A percentile compares a stretch with the other conserved stretches of the same genome.
Evolutionary conservation across 2,113 vertebrate genomes (phyloP).

Genomic region (Lucifuga dentata): DNA sequence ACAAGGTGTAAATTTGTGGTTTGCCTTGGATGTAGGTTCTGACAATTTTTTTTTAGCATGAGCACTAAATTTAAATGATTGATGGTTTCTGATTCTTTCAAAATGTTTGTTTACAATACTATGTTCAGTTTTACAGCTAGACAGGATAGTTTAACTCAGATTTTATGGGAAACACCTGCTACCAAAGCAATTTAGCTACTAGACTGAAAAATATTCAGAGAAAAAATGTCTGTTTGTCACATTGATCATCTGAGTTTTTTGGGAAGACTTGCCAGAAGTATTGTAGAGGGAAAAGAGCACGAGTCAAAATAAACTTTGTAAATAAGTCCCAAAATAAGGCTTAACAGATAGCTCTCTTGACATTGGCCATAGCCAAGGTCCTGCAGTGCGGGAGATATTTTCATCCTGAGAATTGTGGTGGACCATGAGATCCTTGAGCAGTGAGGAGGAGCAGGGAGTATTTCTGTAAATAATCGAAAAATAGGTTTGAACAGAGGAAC

Average conservation of each 20-base stretch:
- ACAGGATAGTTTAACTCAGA: too few relatives aligned
- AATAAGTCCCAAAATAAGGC: slow-evolving; percentile 80
- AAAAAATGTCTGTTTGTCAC: slow-evolving; percentile 9
- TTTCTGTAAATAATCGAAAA: slow-evolving; percentile 66
- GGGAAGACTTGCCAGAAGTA: slow-evolving; percentile 45
- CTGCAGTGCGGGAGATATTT: slow-evolving; percentile 77
- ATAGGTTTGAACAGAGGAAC: too few relatives aligned
- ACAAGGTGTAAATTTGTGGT: too few relatives aligned
- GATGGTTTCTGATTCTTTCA: too few relatives aligned
- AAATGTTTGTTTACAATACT: too few relatives aligned
- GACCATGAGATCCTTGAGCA: slow-evolving; percentile 64
- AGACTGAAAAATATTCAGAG: background rate
- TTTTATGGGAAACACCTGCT: background rate
- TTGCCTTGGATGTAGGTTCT: too few relatives aligned
- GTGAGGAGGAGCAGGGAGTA: slow-evolving; percentile 50
- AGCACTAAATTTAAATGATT: too few relatives aligned
- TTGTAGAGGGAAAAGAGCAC: slow-evolving; percentile 47
- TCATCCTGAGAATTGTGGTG: slow-evolving; percentile 78
- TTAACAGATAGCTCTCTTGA: slow-evolving; percentile 77
- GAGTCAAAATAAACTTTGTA: slow-evolving; percentile 79
- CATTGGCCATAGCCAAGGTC: slow-evolving; percentile 72
- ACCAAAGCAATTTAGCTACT: too few relatives aligned
- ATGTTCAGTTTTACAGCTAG: too few relatives aligned
- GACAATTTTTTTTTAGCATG: too few relatives aligned
- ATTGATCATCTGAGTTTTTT: slow-evolving; percentile 47